phyloP scores from a whole-genome alignment of 1,140 invertebrate genomes.

The Ceratina japonica region DNA sequence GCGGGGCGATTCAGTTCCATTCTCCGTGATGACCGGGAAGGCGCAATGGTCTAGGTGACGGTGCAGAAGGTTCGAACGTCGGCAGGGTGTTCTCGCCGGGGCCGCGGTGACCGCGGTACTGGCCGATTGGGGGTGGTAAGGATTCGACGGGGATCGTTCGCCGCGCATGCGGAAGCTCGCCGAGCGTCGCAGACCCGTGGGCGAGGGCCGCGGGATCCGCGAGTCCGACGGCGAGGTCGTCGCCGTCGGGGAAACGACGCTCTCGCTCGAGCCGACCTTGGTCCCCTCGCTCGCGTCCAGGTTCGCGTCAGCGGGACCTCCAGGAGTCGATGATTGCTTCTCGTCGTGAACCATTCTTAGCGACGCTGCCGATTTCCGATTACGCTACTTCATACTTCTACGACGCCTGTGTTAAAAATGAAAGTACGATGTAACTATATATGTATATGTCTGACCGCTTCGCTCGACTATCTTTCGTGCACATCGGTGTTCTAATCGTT shows the following conservation, averaged over 20 bases:
- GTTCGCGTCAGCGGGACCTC: neutral
- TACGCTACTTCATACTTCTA: too few relatives aligned
- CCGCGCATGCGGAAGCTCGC: constrained; percentile 75
- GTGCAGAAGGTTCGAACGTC: constrained; percentile 58
- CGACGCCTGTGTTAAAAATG: too few relatives aligned
- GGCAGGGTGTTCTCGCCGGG: constrained; percentile 65
- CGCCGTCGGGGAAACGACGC: constrained; percentile 17
- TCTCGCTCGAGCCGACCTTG: constrained; percentile 21
- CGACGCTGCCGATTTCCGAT: too few relatives aligned
- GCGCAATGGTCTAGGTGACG: constrained; percentile 62
- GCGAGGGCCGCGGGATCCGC: constrained; percentile 75
- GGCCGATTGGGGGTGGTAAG: constrained; percentile 42
- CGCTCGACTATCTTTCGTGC: constrained; percentile 1
- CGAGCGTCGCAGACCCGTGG: constrained; percentile 76
- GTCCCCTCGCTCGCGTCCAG: constrained; percentile 43
- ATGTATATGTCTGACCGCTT: neutral
- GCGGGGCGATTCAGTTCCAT: constrained; percentile 72
- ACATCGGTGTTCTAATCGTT: neutral
- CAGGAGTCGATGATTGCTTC: constrained; percentile 33
- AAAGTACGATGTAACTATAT: too few relatives aligned
- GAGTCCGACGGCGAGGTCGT: constrained; percentile 63
- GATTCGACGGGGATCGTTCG: constrained; percentile 62
- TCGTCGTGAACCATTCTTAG: constrained; percentile 6
- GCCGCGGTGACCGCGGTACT: constrained; percentile 65
- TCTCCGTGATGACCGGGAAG: constrained; percentile 75